phyloP scores from a whole-genome alignment of 92 coral and sea anemone genomes.

The Meandrina meandrites region DNA sequence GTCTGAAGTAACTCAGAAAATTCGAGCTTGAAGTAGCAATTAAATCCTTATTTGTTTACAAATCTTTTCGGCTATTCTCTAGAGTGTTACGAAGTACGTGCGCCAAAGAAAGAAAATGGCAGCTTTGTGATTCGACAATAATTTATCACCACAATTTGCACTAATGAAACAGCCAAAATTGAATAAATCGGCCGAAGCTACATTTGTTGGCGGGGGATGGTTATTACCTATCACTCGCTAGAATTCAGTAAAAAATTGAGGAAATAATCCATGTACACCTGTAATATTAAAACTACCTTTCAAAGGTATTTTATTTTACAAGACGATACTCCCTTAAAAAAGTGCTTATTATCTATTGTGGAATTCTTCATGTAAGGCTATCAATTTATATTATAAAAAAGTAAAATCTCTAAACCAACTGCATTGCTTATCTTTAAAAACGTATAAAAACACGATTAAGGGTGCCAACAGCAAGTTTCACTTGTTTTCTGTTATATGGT shows the following conservation, averaged over 20 bases:
- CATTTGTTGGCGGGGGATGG: background rate
- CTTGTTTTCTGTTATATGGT: constrained; percentile 35
- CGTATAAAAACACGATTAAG: background rate
- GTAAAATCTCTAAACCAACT: background rate
- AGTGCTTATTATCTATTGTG: background rate
- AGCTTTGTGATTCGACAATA: background rate
- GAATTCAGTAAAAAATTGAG: too few species aligned
- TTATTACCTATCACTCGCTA: too few species aligned
- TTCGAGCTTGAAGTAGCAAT: background rate
- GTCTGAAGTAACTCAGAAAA: background rate
- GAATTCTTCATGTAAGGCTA: background rate
- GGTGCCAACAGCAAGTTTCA: background rate
- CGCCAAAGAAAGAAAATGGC: too few species aligned
- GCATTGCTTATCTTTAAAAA: background rate
- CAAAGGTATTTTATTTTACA: background rate
- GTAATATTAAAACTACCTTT: background rate
- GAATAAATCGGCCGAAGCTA: background rate
- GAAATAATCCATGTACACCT: background rate
- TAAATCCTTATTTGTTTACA: background rate
- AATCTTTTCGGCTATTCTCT: too few species aligned
- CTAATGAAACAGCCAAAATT: background rate
- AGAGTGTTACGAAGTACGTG: too few species aligned
- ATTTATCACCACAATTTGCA: background rate
- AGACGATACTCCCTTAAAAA: background rate
- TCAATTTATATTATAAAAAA: constrained; percentile 6